Conservation (phyloP, 2,113 vertebrate species). For the Scalopus aquaticus region DNA sequence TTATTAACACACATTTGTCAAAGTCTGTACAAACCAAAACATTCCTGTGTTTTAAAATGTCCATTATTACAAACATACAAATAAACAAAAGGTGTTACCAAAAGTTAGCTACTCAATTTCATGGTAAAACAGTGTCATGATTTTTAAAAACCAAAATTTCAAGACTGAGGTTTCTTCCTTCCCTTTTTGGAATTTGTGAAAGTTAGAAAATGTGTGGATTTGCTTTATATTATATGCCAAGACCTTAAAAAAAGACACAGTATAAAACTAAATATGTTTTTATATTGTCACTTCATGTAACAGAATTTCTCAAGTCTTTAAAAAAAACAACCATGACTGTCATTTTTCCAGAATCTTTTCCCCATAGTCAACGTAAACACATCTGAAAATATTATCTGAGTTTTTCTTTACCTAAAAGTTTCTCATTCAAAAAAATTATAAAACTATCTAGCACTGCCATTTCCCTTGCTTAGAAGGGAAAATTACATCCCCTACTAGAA, state of each 20-base stretch:
- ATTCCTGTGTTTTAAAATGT: slow-evolving; percentile 82
- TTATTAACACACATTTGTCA: slow-evolving; percentile 84
- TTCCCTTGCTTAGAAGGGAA: slow-evolving; percentile 64
- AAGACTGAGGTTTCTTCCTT: slow-evolving; percentile 75
- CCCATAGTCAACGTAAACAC: slow-evolving; percentile 25
- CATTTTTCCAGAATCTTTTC: slow-evolving; percentile 52
- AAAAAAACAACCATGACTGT: slow-evolving; percentile 43
- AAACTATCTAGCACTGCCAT: slow-evolving; percentile 45
- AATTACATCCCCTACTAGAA: slow-evolving; percentile 21
- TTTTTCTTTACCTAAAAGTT: slow-evolving; percentile 71
- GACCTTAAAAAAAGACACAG: slow-evolving; percentile 80
- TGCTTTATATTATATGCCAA: slow-evolving; percentile 77
- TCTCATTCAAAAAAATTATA: slow-evolving; percentile 81
- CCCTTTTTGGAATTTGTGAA: slow-evolving; percentile 69
- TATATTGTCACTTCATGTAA: slow-evolving; percentile 70
- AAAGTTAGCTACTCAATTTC: slow-evolving; percentile 82
- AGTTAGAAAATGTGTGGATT: slow-evolving; percentile 74
- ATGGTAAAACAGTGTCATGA: slow-evolving; percentile 81
- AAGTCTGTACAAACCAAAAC: slow-evolving; percentile 87
- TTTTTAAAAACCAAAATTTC: slow-evolving; percentile 70
- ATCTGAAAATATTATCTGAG: slow-evolving; percentile 71
- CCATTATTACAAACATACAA: slow-evolving; percentile 88
- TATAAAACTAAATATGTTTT: slow-evolving; percentile 83
- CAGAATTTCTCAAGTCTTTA: slow-evolving; percentile 69
- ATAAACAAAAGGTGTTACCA: slow-evolving; percentile 83